A percentile compares a stretch with the other conserved stretches of the same genome.
Conservation (phyloP, 64 coral and sea anemone species). For the Montipora foliosa region DNA sequence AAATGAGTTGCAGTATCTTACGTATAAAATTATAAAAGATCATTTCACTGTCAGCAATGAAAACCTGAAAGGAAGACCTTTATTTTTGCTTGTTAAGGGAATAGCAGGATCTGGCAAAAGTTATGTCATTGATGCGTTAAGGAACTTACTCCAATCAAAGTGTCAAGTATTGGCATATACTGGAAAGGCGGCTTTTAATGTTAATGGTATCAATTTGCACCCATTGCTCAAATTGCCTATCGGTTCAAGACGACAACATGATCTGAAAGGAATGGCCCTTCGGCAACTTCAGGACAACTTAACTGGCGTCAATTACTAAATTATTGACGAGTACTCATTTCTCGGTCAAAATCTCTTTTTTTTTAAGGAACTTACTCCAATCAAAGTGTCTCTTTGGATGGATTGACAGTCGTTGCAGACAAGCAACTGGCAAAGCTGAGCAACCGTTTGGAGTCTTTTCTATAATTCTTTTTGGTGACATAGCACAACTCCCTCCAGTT, state of each 20-base stretch:
- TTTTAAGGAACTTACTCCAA: too few relatives aligned
- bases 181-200: slow-evolving; percentile 53
- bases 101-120: slow-evolving; percentile 1
- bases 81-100: slow-evolving; percentile 8
- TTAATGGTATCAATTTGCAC: slow-evolving; percentile 23
- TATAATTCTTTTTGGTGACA: slow-evolving; percentile 36
- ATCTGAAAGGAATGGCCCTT: slow-evolving; percentile 28
- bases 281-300: slow-evolving; percentile 14
- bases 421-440: slow-evolving; percentile 48
- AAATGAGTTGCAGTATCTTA: slow-evolving; percentile 33
- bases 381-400: slow-evolving; percentile 25
- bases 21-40: slow-evolving; percentile 43
- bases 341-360: slow-evolving; percentile 54
- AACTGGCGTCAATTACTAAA: slow-evolving; percentile 31
- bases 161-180: slow-evolving; percentile 47
- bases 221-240: slow-evolving; percentile 11
- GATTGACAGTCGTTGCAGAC: slow-evolving; percentile 63
- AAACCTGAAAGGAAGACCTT: slow-evolving; percentile 5
- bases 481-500: slow-evolving; percentile 17
- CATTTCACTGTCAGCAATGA: background rate
- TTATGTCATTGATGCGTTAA: slow-evolving; percentile 28
- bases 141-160: slow-evolving; percentile 10
- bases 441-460: slow-evolving; percentile 30
- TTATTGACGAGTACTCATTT: slow-evolving; percentile 69
- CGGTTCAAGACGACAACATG: slow-evolving; percentile 6